Evolutionary conservation across 2,888 invertebrate genomes (phyloP).

Genomic region (Platycheirus rosarum): DNA sequence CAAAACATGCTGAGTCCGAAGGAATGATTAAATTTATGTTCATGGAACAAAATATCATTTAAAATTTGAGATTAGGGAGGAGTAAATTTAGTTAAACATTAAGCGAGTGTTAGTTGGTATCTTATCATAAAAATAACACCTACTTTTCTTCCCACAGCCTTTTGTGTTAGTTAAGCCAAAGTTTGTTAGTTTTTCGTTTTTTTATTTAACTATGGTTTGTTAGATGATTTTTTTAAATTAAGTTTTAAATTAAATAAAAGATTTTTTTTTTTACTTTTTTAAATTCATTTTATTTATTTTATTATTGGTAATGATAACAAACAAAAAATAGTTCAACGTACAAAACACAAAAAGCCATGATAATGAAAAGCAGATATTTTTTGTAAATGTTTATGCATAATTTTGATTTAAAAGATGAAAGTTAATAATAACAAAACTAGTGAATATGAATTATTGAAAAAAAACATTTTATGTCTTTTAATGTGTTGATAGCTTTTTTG

Average conservation of each 20-base stretch:
- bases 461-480: constrained; percentile 59
- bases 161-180: constrained; percentile 79
- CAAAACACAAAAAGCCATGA: constrained; percentile 78
- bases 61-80: too few species aligned
- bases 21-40: too few species aligned
- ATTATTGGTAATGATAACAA: constrained; percentile 50
- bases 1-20: too few species aligned
- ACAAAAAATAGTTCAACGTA: constrained; percentile 76
- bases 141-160: constrained; percentile 76
- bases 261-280: constrained; percentile 54
- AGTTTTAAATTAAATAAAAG: constrained; percentile 63
- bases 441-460: constrained; percentile 16
- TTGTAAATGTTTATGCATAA: constrained; percentile 21
- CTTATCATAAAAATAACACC: background rate
- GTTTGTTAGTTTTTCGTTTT: constrained; percentile 71
- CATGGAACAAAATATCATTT: too few species aligned
- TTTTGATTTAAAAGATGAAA: constrained; percentile 43
- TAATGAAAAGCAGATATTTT: constrained; percentile 74
- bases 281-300: constrained; percentile 58
- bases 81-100: too few species aligned
- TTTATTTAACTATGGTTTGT: too few species aligned
- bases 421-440: constrained; percentile 37
- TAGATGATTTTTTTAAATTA: constrained; percentile 34
- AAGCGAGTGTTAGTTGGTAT: background rate
- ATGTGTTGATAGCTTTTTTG: too few species aligned